Evolutionary conservation across 2,797 vertebrate genomes (phyloP), one percentile per base, ranked within the genome.

Genomic region (Sebastes alutus): DNA sequence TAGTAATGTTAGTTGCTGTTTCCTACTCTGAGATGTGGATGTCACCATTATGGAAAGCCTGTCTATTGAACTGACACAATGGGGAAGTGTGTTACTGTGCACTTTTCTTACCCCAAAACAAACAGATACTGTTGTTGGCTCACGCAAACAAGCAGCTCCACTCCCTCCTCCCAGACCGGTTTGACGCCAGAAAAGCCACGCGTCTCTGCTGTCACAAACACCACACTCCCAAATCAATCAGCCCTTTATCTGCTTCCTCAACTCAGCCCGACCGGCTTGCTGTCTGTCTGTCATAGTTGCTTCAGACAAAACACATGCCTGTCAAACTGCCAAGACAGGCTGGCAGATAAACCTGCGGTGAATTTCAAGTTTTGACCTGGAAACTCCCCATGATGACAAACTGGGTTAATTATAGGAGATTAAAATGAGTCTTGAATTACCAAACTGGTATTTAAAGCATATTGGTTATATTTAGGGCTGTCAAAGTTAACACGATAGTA

Each of bases 151-250:
- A 68, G 63, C 63, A 65, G 82, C 78, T 75, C 49, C n/a, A 58
- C 59, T 54, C 20, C 71, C 81, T 81, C 88, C 85, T 87, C 88
- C 81, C 69, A 4, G 83, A 93, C 93, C 79, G 78, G 92, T 94
- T 93, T 85, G 87, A 90, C 72, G 25, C 83, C 79, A 80, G 25
- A 49, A 71, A 35, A 82, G 83, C 81, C 91, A 89, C 77, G 58
- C 46, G 74, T 58, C 77, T 87, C 70, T 54, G 86, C 83, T 87
- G 80, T 89, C 86, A 87, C 83, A 80, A 68, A 65, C 65, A 7
- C 55, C 74, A 74, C 79, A 27, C 75, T 75, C 25, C 9, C 54
- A 72, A 56, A 87, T 92, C 87, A 92, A 78, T 92, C 89, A 72
- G 56, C 64, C 33, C 85, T 88, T 87, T 90, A 90, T 93, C 84